These are phyloP conservation scores for Anarrhichthys ocellatus DNA, from an alignment of 2,113 vertebrate genomes.

Conservation along the genomic window DNA sequence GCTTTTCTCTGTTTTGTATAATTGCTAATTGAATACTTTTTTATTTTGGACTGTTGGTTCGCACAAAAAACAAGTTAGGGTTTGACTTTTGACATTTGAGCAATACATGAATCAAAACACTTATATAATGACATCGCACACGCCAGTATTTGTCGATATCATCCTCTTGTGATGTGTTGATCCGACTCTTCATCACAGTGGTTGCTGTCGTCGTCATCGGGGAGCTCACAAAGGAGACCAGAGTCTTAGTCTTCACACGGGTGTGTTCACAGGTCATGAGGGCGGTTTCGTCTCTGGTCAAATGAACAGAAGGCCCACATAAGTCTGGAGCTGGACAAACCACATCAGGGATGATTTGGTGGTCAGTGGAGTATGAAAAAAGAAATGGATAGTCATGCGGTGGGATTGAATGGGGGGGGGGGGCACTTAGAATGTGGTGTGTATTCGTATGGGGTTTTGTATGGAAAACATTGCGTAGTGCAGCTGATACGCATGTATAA, in stretches of 20 bases:
- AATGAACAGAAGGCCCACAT: slow-evolving; percentile 49
- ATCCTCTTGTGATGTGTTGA: background rate
- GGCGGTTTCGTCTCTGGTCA: slow-evolving; percentile 8
- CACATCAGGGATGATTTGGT: slow-evolving; percentile 53
- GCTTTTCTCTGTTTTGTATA: background rate
- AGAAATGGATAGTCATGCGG: slow-evolving; percentile 53
- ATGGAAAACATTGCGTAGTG: slow-evolving; percentile 74
- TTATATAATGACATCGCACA: no score
- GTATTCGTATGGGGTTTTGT: slow-evolving; percentile 41
- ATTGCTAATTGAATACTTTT: background rate
- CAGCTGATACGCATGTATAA: slow-evolving; percentile 64
- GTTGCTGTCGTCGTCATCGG: background rate
- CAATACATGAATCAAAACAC: background rate
- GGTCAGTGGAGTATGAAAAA: slow-evolving; percentile 45
- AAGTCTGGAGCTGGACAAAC: slow-evolving; percentile 42
- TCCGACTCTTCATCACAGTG: background rate
- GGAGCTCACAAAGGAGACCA: background rate
- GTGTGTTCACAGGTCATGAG: slow-evolving; percentile 24
- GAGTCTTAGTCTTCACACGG: slow-evolving; percentile 11
- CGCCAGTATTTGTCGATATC: background rate
- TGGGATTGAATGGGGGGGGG: slow-evolving; percentile 11
- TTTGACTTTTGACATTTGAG: background rate
- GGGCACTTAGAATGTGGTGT: slow-evolving; percentile 51
- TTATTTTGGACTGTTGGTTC: background rate
- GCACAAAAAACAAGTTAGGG: background rate